phyloP scores from a whole-genome alignment of 2,888 invertebrate species.

The Leptinotarsa peninsularis region DNA sequence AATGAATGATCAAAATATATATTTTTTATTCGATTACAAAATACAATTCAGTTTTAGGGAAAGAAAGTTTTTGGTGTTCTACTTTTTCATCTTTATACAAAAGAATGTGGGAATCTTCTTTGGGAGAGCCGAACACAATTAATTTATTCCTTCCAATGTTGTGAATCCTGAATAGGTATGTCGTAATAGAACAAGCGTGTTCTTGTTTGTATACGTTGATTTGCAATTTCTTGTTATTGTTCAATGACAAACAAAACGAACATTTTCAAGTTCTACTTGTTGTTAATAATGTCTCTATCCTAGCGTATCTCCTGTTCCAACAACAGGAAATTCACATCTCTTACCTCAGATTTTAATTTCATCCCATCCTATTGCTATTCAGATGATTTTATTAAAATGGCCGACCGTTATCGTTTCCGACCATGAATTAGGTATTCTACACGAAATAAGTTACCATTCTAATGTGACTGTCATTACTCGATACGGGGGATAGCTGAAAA shows the following conservation, averaged over 20 bases:
- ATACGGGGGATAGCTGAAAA: slow-evolving; percentile 29
- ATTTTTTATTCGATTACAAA: too few relatives aligned
- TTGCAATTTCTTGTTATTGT: slow-evolving; percentile 55
- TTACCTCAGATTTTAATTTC: slow-evolving; percentile 57
- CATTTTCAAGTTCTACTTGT: slow-evolving; percentile 58
- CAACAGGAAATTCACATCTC: slow-evolving; percentile 63
- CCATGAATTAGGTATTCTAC: slow-evolving; percentile 42
- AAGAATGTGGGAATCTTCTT: too few relatives aligned
- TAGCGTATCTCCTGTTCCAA: slow-evolving; percentile 63
- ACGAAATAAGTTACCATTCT: slow-evolving; percentile 38
- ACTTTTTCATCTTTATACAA: too few relatives aligned
- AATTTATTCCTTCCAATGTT: slow-evolving; percentile 6
- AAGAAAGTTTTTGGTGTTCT: too few relatives aligned
- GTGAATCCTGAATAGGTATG: slow-evolving; percentile 9
- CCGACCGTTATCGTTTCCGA: slow-evolving; percentile 35
- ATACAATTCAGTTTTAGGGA: too few relatives aligned
- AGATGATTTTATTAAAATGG: slow-evolving; percentile 38
- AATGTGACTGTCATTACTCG: slow-evolving; percentile 20
- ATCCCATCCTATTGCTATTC: slow-evolving; percentile 37
- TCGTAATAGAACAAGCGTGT: slow-evolving; percentile 37
- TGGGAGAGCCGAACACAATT: not conserved
- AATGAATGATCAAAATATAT: too few relatives aligned
- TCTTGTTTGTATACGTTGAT: slow-evolving; percentile 46
- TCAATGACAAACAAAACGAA: slow-evolving; percentile 43
- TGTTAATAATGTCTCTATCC: slow-evolving; percentile 62